These are phyloP conservation scores for Macrosteles quadrilineatus DNA, from an alignment of 1,140 invertebrate species.

Conservation along the genomic window DNA sequence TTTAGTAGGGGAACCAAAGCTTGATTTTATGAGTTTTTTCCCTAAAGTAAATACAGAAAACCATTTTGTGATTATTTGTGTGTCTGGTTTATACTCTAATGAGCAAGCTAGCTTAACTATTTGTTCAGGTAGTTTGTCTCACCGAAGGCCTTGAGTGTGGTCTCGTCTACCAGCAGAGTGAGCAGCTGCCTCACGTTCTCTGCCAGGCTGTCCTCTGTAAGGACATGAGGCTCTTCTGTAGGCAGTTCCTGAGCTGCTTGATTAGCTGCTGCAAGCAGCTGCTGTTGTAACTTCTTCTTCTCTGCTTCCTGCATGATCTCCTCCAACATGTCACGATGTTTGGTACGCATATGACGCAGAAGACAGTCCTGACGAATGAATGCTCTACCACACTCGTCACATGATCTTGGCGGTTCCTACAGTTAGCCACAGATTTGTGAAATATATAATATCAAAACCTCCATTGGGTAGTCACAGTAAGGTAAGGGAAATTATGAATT, in stretches of 20 bases:
- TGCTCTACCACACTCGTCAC: conserved; percentile 64
- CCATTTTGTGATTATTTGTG: too few relatives aligned
- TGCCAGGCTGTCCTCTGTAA: conserved; percentile 37
- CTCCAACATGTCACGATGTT: conserved; percentile 65
- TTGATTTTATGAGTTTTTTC: too few relatives aligned
- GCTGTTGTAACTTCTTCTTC: conserved; percentile 59
- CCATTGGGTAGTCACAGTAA: too few relatives aligned
- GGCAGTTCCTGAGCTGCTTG: conserved; percentile 35
- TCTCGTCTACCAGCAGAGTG: conserved; percentile 69
- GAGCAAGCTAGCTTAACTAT: too few relatives aligned
- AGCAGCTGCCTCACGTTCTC: conserved; percentile 58
- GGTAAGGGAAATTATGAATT: too few relatives aligned
- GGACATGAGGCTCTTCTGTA: conserved; percentile 23
- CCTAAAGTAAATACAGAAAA: too few relatives aligned
- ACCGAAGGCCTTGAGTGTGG: conserved; percentile 63
- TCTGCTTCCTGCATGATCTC: conserved; percentile 64
- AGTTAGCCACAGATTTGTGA: neutral
- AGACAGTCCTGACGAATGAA: conserved; percentile 71
- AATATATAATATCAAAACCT: neutral
- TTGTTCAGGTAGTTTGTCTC: too few relatives aligned
- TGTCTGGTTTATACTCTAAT: too few relatives aligned
- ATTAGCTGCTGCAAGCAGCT: conserved; percentile 37
- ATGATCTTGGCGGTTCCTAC: conserved; percentile 62
- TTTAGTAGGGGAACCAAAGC: too few relatives aligned
- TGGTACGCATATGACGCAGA: conserved; percentile 65